Conservation (phyloP, 1,140 invertebrate genomes). For the Oreohelix idahoensis region DNA sequence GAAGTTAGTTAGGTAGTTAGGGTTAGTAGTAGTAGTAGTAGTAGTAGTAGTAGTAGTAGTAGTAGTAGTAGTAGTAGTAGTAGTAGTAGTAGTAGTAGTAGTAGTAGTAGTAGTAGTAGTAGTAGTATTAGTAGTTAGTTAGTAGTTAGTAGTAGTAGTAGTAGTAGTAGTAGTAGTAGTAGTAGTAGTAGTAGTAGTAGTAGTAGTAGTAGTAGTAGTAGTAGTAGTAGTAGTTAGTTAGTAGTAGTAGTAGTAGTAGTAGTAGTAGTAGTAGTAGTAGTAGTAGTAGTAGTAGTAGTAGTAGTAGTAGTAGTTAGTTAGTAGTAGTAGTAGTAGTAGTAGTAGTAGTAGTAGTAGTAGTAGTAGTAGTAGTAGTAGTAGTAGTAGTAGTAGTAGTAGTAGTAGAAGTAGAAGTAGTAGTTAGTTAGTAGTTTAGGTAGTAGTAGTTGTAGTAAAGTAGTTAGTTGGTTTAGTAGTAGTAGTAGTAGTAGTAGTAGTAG, state of each 20-base stretch:
- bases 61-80: neutral
- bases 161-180: conserved; percentile 17
- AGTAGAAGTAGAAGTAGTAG: conserved; percentile 10
- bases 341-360: conserved; percentile 11
- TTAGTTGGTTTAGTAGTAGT: neutral
- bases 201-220: conserved; percentile 14
- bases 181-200: too few relatives aligned
- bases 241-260: conserved; percentile 19
- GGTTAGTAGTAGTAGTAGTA: neutral
- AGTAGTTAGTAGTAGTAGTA: conserved; percentile 2
- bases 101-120: conserved; percentile 17
- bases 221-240: too few relatives aligned
- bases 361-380: conserved; percentile 18
- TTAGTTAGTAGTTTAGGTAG: conserved; percentile 2
- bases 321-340: neutral
- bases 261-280: conserved; percentile 10
- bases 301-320: neutral
- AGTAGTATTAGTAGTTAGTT: neutral
- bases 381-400: conserved; percentile 16
- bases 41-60: neutral
- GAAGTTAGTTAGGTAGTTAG: neutral
- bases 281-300: neutral
- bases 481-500: neutral
- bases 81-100: conserved; percentile 9
- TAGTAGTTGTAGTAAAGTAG: neutral